Conservation (phyloP, 92 coral and sea anemone species). For the Montipora capitata region DNA sequence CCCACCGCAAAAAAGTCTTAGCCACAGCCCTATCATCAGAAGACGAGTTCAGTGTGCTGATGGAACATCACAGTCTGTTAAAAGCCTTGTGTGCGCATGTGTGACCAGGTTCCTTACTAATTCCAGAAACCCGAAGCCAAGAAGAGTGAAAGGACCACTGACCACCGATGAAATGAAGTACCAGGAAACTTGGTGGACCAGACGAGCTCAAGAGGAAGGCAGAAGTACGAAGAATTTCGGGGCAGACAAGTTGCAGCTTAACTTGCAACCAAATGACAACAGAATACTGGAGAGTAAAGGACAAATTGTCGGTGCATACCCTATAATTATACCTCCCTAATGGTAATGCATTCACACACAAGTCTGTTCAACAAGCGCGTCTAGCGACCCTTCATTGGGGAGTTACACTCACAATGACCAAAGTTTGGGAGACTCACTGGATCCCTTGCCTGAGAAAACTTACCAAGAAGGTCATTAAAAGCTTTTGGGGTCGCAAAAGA, state of each 20-base stretch:
- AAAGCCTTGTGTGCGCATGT: slow-evolving; percentile 47
- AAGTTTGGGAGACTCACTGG: slow-evolving; percentile 24
- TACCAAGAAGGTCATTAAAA: slow-evolving; percentile 11
- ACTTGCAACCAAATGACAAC: slow-evolving; percentile 54
- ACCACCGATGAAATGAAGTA: slow-evolving; percentile 63
- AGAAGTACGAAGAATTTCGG: slow-evolving; percentile 44
- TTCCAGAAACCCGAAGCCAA: slow-evolving; percentile 5
- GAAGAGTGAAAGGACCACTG: slow-evolving; percentile 56
- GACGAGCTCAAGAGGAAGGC: slow-evolving; percentile 32
- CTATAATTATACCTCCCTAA: slow-evolving; percentile 62
- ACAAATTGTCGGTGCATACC: slow-evolving; percentile 53
- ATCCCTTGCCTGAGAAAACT: slow-evolving; percentile 43
- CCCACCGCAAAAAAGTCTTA: slow-evolving; percentile 62
- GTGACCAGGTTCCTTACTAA: slow-evolving; percentile 14
- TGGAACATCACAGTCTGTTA: slow-evolving; percentile 39
- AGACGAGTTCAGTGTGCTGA: slow-evolving; percentile 43
- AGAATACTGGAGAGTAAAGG: slow-evolving; percentile 64
- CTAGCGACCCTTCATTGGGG: slow-evolving; percentile 27
- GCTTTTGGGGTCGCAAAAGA: slow-evolving; percentile 16
- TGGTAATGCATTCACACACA: slow-evolving; percentile 32
- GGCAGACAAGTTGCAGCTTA: slow-evolving; percentile 46
- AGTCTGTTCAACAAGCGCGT: slow-evolving; percentile 24
- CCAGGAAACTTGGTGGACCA: slow-evolving; percentile 44
- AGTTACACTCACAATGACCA: slow-evolving; percentile 35
- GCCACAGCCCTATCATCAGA: slow-evolving; percentile 71